These are phyloP conservation scores for Psittacula echo DNA, from an alignment of 2,797 vertebrate species.

Conservation along the genomic window DNA sequence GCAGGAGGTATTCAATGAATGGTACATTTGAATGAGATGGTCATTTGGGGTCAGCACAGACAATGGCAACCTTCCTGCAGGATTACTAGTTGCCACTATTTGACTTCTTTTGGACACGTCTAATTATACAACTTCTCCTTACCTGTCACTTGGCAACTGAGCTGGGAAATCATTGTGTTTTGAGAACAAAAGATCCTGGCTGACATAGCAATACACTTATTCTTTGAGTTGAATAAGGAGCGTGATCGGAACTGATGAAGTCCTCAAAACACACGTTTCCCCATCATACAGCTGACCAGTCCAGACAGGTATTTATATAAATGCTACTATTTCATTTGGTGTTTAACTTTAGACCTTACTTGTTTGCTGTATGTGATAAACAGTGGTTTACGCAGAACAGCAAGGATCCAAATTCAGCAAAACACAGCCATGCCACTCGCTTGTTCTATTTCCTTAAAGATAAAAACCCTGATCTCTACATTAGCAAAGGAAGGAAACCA, in stretches of 20 bases:
- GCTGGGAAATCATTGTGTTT: neutral
- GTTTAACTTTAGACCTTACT: neutral
- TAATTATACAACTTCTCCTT: constrained; percentile 43
- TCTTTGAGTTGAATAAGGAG: neutral
- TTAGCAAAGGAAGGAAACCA: neutral
- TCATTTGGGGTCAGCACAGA: constrained; percentile 25
- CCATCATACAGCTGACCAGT: neutral
- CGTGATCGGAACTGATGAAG: neutral
- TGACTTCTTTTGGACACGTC: neutral
- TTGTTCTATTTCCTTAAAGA: neutral
- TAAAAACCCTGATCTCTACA: neutral
- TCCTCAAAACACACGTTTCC: neutral
- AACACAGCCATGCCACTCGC: neutral
- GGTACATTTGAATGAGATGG: constrained; percentile 29
- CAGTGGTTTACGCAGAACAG: neutral
- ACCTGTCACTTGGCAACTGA: constrained; percentile 45
- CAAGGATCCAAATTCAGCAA: neutral
- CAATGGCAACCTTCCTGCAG: constrained; percentile 9
- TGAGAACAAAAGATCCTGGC: neutral
- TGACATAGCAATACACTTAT: neutral
- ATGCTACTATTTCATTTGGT: neutral
- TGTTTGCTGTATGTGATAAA: neutral
- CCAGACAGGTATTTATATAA: neutral
- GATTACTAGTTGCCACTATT: neutral
- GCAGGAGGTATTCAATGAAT: neutral